Conservation (phyloP, 2,113 vertebrate species). For the Barnardius zonarius region DNA sequence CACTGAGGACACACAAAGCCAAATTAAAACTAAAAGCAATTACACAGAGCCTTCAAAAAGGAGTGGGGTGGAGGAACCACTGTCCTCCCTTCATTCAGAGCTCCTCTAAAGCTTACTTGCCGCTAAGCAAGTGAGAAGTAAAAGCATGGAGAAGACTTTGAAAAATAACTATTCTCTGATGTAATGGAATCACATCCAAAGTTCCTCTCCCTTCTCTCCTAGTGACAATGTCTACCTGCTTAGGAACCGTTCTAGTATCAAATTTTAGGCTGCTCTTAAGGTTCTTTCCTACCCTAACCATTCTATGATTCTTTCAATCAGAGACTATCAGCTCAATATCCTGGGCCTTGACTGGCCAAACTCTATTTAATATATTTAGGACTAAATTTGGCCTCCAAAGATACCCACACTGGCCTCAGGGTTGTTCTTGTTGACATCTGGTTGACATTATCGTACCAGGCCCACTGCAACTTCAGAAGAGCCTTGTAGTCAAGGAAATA, state of each 20-base stretch:
- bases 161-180: not conserved
- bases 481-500: not conserved
- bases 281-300: not conserved
- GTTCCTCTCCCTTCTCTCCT: not conserved
- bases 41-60: not conserved
- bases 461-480: not conserved
- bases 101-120: not conserved
- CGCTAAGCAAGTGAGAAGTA: not conserved
- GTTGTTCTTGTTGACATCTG: not conserved
- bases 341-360: not conserved
- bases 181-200: not conserved
- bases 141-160: not conserved
- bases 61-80: not conserved
- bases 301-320: not conserved
- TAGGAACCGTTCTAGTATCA: not conserved
- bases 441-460: not conserved
- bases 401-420: not conserved
- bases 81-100: not conserved
- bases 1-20: not conserved
- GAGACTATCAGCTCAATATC: not conserved
- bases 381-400: not conserved
- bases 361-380: not conserved
- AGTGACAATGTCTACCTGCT: not conserved
- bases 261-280: not conserved
- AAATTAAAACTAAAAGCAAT: not conserved